These are phyloP conservation scores for Azemiops feae DNA, from an alignment of 2,113 vertebrate genomes.

Conservation along the genomic window DNA sequence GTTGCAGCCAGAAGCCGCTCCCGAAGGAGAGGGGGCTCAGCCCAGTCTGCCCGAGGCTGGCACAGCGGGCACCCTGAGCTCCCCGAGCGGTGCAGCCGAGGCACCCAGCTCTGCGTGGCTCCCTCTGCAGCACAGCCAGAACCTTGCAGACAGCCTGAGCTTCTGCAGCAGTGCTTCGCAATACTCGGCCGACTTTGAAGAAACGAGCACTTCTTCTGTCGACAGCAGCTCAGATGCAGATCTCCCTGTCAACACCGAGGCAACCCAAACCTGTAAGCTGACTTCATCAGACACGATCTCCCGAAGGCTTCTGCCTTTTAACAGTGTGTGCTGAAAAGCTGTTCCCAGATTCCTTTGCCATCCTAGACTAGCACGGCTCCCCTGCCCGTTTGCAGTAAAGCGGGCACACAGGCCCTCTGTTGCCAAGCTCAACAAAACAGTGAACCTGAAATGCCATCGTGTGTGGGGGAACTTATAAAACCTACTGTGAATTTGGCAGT, in stretches of 20 bases:
- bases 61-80: neutral
- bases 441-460: neutral
- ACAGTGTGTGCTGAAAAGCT: neutral
- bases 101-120: conserved; percentile 13
- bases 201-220: conserved; percentile 61
- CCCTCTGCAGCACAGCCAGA: conserved; percentile 11
- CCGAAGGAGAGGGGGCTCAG: neutral
- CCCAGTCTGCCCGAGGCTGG: neutral
- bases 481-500: neutral
- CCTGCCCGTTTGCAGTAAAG: neutral
- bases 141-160: conserved; percentile 40
- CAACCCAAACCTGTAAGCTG: conserved; percentile 53
- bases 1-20: neutral
- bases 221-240: conserved; percentile 47
- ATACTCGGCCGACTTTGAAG: conserved; percentile 79
- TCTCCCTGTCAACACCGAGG: neutral
- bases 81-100: conserved; percentile 2
- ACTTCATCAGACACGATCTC: too few relatives aligned
- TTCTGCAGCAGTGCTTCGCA: conserved; percentile 52
- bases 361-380: neutral
- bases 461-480: neutral
- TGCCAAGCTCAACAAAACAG: neutral
- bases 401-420: neutral
- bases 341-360: neutral
- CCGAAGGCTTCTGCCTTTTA: neutral